Base-by-base conservation (phyloP, 1,140 invertebrate species). In the Agraylea sexmaculata region DNA sequence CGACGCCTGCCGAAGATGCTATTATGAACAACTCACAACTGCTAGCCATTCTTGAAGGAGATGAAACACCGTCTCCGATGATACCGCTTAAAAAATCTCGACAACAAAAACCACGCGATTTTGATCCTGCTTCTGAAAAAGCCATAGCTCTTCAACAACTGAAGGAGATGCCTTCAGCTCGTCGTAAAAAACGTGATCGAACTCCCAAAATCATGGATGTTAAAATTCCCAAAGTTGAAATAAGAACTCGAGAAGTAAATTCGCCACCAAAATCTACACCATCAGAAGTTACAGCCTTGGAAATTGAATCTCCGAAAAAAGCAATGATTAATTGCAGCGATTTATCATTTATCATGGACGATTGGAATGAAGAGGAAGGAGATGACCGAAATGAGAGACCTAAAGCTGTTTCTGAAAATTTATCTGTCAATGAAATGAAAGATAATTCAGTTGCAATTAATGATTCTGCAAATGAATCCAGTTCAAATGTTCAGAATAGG, bases 401-500 rank as follows among this genome's bases (percentile, higher is more conserved):
- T n/a, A n/a, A n/a, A n/a, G n/a, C n/a, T n/a, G n/a, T n/a, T n/a
- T n/a, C n/a, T n/a, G n/a, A n/a, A n/a, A n/a, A n/a, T n/a, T n/a
- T n/a, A n/a, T n/a, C n/a, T n/a, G n/a, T n/a, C n/a, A n/a, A n/a
- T n/a, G n/a, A n/a, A n/a, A n/a, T n/a, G n/a, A n/a, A n/a, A n/a
- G n/a, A 25, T 7, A 25, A 25, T n/a, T n/a, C 23, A 25, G n/a
- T 31, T 31, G 30, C 10, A 11, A 31, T 31, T 31, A 31, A 6
- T 29, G 16, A 4, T 28, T 11, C 33, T 35, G 11, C 22, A 17
- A 42, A 40, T 39, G 47, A 49, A 40, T 36, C 48, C 15, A 49
- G 43, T 25, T 53, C 56, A 54, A 58, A 45, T 55, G 53, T 33
- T 34, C 46, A 38, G 11, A 47, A 19, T 48, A 43, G 53, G 50